These are phyloP conservation scores for Epirrhoe tristata DNA, from an alignment of 2,888 invertebrate genomes.

Conservation along the genomic window DNA sequence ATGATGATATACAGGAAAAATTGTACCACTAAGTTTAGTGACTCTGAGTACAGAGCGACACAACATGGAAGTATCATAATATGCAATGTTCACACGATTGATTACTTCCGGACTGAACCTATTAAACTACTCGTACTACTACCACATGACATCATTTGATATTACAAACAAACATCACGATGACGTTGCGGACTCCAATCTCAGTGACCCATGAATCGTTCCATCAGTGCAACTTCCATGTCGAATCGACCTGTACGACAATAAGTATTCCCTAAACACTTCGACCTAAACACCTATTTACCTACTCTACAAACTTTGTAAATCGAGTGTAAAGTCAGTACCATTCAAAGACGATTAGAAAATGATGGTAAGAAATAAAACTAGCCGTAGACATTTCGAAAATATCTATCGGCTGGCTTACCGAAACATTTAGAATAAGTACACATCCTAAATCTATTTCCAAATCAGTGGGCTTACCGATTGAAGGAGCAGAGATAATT, in stretches of 20 bases:
- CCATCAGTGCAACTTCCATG: background rate
- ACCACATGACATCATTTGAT: background rate
- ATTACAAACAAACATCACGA: background rate
- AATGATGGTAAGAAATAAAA: background rate
- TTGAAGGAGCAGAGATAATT: too few species aligned
- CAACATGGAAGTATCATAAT: background rate
- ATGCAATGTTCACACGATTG: background rate
- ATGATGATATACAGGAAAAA: conserved; percentile 2
- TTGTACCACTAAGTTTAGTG: background rate
- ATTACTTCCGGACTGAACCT: background rate
- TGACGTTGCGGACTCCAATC: background rate
- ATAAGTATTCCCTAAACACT: background rate
- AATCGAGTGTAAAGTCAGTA: background rate
- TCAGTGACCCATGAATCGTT: background rate
- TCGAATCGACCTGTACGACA: background rate
- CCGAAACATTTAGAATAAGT: too few species aligned
- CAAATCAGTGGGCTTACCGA: too few species aligned
- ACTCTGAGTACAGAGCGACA: background rate
- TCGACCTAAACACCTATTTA: too few species aligned
- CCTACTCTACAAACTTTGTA: conserved; percentile 4
- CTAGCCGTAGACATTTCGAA: background rate
- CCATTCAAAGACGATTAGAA: background rate
- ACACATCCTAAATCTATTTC: too few species aligned
- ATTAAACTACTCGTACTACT: background rate
- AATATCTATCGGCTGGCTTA: too few species aligned